Base-by-base conservation (phyloP, 2,888 invertebrate genomes). In the Drosophila affinis region DNA sequence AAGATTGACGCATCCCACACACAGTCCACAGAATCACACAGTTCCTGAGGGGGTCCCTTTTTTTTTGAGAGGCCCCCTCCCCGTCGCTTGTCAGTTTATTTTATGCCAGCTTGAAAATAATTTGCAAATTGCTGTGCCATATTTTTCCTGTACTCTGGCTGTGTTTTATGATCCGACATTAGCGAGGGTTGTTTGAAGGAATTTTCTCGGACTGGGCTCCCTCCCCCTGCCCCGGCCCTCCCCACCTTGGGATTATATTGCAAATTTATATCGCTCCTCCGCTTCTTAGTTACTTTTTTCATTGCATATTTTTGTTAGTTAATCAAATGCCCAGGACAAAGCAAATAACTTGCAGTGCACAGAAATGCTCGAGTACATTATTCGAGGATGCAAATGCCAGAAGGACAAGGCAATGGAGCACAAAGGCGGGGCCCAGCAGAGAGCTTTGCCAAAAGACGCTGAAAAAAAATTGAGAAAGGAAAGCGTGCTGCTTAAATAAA, bases 121-220 rank as follows among this genome's bases (percentile, higher is more conserved):
- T 86, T 86, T 86, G 86, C 80, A 82, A 86, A 89, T 89, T 88
- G 88, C 83, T 75, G 59, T 84, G 81, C 78, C 87, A 87, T 83
- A 75, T 86, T 79, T 81, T 60, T 34, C 24, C 24, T 53, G 65
- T 64, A 56, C 57, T 21, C 48, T 45, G 48, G 14, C 73, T 87
- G 88, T 73, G 65, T 68, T 87, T 83, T 88, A 88, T 81, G 84
- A 79, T 76, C 60, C 59, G 78, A 57, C 84, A 88, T 88, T 80
- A 87, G 74, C 68, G 68, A 61, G 63, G 68, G 67, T 70, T 72
- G 77, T 34, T 67, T 61, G 29, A 17, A 12, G 24, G 61, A 73
- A 69, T 65, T 62, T 53, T 18, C 70, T 51, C 44, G n/a, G 39
- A 12, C 12, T 7, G 34, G 29, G 1, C 52, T 1, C 2, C 53